These are phyloP conservation scores for Phragmatobia fuliginosa DNA, from an alignment of 2,888 invertebrate species.

Conservation along the genomic window DNA sequence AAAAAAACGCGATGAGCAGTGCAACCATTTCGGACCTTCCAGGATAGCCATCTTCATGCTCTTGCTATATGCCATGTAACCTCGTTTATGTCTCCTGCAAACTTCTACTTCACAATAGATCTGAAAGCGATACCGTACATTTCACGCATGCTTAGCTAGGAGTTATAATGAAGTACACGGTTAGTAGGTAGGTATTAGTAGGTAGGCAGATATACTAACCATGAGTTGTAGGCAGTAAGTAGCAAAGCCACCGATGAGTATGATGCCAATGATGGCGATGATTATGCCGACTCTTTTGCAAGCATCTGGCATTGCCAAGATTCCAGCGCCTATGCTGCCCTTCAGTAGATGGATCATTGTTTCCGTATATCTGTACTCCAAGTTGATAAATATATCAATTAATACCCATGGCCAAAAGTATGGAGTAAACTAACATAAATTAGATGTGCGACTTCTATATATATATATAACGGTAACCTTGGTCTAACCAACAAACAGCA, in stretches of 20 bases:
- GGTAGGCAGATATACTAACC: slow-evolving; percentile 72
- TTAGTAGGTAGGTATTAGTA: neutral
- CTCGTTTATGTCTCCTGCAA: slow-evolving; percentile 79
- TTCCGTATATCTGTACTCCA: slow-evolving; percentile 89
- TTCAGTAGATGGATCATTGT: slow-evolving; percentile 96
- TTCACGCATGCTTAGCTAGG: neutral
- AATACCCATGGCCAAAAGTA: no score
- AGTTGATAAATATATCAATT: neutral
- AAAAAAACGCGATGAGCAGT: slow-evolving; percentile 79
- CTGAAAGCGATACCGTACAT: slow-evolving; percentile 40
- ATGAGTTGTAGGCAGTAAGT: slow-evolving; percentile 92
- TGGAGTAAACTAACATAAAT: no score
- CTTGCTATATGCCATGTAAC: slow-evolving; percentile 91
- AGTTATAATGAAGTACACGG: no score
- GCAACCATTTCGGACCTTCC: slow-evolving; percentile 87
- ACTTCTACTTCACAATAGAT: slow-evolving; percentile 87
- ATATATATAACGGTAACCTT: no score
- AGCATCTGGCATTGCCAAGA: slow-evolving; percentile 94
- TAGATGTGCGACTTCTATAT: no score
- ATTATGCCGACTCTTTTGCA: slow-evolving; percentile 85
- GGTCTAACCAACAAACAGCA: no score
- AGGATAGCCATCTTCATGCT: slow-evolving; percentile 90
- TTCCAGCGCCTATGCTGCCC: slow-evolving; percentile 97
- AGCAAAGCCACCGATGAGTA: slow-evolving; percentile 88
- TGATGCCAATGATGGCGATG: slow-evolving; percentile 87